Evolutionary conservation across 2,797 vertebrate genomes (phyloP).

Genomic region (Chloroceryle inda): DNA sequence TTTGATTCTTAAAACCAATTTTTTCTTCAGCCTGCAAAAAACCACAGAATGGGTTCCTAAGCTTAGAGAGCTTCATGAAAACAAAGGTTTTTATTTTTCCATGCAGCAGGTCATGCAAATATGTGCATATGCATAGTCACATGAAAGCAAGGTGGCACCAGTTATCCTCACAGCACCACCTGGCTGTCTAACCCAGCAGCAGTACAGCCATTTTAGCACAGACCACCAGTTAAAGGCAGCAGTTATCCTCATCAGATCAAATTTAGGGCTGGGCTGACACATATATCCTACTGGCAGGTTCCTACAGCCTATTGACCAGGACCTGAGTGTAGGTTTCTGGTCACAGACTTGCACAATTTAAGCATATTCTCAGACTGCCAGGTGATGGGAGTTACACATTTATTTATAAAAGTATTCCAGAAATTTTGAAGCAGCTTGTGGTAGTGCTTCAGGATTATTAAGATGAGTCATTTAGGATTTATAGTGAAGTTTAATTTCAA

Average conservation of each 20-base stretch:
- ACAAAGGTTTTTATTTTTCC: no score
- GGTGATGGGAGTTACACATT: background rate
- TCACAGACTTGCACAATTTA: background rate
- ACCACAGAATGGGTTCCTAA: background rate
- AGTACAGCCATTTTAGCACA: background rate
- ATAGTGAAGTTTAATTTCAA: background rate
- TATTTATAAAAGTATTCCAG: background rate
- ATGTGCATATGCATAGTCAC: fast-evolving
- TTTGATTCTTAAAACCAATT: background rate
- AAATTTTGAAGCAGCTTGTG: background rate
- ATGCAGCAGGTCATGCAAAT: background rate
- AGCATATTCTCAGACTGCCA: background rate
- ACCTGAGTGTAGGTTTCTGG: background rate
- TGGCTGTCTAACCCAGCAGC: background rate
- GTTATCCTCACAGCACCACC: background rate
- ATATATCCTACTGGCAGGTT: background rate
- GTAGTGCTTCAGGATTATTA: background rate
- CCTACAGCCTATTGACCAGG: background rate
- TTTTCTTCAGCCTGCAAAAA: background rate
- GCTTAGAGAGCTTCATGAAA: background rate
- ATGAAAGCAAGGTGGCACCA: background rate
- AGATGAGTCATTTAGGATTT: background rate
- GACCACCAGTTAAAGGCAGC: background rate
- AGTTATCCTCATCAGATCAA: background rate
- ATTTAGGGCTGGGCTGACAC: background rate